A percentile compares a stretch with the other conserved stretches of the same genome.
Conservation (phyloP, 1,140 invertebrate species). For the Chymomyza costata region DNA sequence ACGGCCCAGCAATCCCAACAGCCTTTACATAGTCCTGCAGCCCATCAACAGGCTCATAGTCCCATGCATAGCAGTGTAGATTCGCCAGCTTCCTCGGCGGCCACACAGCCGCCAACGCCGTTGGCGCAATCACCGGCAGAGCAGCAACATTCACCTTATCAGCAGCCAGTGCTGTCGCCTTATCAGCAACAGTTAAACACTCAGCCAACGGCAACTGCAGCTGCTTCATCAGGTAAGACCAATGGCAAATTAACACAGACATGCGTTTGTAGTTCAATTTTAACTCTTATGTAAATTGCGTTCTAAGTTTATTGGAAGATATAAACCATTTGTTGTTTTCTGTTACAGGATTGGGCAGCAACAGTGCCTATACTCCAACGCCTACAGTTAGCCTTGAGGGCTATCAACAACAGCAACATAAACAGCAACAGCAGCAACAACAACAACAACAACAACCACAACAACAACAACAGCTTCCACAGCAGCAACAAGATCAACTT, state of each 20-base stretch:
- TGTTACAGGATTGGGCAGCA: conserved; percentile 21
- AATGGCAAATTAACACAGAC: too few relatives aligned
- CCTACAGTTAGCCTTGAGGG: conserved; percentile 30
- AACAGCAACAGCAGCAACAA: conserved; percentile 31
- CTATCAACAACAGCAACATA: conserved; percentile 33
- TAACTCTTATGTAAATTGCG: not conserved
- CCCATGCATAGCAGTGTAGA: conserved; percentile 61
- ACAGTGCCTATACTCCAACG: conserved; percentile 32
- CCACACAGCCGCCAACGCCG: conserved; percentile 60
- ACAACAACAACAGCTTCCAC: conserved; percentile 31
- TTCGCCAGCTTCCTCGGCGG: conserved; percentile 64
- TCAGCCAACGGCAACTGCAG: conserved; percentile 11
- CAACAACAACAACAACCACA: conserved; percentile 44
- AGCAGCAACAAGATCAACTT: conserved; percentile 36
- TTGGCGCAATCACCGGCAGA: conserved; percentile 59
- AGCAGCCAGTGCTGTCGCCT: conserved; percentile 61
- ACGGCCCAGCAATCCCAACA: conserved; percentile 28
- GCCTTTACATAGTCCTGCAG: conserved; percentile 42
- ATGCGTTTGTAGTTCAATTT: too few relatives aligned
- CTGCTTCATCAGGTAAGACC: conserved; percentile 38
- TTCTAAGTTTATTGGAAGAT: not conserved
- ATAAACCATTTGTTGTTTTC: not conserved
- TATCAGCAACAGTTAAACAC: conserved; percentile 46
- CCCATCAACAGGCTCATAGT: conserved; percentile 56
- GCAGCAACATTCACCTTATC: conserved; percentile 70